A percentile compares a stretch with the other conserved stretches of the same genome.
phyloP scores from a whole-genome alignment of 2,113 vertebrate species.

The Sprattus sprattus region DNA sequence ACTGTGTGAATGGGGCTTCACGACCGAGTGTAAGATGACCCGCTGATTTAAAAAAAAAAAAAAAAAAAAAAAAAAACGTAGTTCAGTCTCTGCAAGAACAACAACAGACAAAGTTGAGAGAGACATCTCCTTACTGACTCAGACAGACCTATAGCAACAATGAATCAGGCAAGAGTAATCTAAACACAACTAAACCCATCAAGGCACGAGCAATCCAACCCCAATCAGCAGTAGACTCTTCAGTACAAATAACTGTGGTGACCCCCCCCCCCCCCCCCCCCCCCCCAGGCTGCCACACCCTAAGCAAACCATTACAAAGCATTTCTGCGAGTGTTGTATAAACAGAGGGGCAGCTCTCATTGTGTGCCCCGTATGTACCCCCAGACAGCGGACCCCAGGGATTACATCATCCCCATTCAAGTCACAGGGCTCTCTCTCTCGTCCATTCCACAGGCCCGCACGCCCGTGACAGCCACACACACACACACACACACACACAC shows the following conservation, averaged over 20 bases:
- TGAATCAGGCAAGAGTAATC: not conserved
- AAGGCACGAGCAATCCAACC: too few species aligned
- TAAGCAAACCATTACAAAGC: not conserved
- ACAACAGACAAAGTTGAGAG: not conserved
- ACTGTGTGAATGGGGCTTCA: not conserved
- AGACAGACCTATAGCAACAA: not conserved
- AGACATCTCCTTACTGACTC: not conserved
- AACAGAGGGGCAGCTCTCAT: not conserved
- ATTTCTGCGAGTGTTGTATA: not conserved
- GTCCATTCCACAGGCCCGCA: not conserved
- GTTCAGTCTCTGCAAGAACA: not conserved
- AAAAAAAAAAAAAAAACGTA: not conserved
- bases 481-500: not conserved
- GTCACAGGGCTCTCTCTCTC: not conserved
- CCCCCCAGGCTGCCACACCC: not conserved
- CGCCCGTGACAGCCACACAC: not conserved
- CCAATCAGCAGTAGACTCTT: not conserved
- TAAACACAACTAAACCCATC: not conserved
- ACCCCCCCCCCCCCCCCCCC: not conserved
- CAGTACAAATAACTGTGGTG: not conserved
- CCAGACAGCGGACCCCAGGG: not conserved
- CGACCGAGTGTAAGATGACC: not conserved
- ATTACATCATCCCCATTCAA: not conserved
- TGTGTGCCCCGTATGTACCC: not conserved
- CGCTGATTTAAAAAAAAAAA: not conserved